Evolutionary conservation across 2,113 vertebrate genomes (phyloP).

Genomic region (Pongo abelii): DNA sequence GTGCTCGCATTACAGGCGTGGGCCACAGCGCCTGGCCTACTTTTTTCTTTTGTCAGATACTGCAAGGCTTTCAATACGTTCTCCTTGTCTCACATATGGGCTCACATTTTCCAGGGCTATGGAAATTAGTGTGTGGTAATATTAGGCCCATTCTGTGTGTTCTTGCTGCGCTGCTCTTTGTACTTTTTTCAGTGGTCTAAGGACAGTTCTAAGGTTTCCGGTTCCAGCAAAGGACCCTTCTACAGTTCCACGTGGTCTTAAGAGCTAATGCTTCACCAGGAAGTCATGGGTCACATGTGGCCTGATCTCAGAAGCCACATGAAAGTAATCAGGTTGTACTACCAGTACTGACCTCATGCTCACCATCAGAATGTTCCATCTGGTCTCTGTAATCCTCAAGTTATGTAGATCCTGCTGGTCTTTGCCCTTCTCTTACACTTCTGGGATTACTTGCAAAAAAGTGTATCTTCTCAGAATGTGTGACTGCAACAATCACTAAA

Average conservation of each 20-base stretch:
- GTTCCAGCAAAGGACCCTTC: not conserved
- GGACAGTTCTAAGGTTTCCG: not conserved
- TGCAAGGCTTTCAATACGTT: not conserved
- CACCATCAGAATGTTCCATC: not conserved
- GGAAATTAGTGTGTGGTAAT: not conserved
- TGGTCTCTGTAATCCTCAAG: not conserved
- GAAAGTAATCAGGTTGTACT: not conserved
- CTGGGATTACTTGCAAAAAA: not conserved
- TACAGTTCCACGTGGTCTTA: not conserved
- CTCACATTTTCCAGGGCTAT: not conserved
- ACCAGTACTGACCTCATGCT: not conserved
- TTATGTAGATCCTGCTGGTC: not conserved
- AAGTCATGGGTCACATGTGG: not conserved
- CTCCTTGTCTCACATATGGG: not conserved
- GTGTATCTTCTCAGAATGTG: not conserved
- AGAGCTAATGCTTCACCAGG: not conserved
- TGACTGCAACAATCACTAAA: not conserved
- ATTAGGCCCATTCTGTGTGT: rapidly evolving
- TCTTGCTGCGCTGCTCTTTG: not conserved
- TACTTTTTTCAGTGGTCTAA: not conserved
- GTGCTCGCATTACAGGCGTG: too few relatives aligned
- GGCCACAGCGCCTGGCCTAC: too few relatives aligned
- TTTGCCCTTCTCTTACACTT: not conserved
- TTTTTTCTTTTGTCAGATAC: not conserved
- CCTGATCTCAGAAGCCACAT: not conserved